phyloP scores from a whole-genome alignment of 2,113 vertebrate genomes.

The Myocastor coypus region DNA sequence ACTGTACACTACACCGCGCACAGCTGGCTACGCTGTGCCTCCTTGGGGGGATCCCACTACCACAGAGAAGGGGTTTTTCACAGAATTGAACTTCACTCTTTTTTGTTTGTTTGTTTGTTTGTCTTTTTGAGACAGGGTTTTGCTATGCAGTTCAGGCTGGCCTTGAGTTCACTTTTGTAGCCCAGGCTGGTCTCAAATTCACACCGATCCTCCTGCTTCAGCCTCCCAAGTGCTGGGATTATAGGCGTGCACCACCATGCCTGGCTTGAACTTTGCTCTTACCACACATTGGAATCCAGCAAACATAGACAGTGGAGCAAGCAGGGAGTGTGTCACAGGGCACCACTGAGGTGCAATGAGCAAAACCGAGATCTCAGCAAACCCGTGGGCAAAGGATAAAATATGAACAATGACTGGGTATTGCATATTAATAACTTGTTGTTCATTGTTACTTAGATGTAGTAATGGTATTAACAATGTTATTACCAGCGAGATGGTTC shows the following conservation, averaged over 20 bases:
- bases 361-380: neutral
- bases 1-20: neutral
- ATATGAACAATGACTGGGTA: neutral
- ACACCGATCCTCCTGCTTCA: too few relatives aligned
- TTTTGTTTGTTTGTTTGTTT: too few relatives aligned
- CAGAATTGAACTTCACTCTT: neutral
- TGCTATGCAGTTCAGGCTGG: too few relatives aligned
- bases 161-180: too few relatives aligned
- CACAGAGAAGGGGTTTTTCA: rapidly evolving
- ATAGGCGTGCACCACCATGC: too few relatives aligned
- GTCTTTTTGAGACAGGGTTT: too few relatives aligned
- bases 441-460: neutral
- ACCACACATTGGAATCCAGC: neutral
- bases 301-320: neutral
- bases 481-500: neutral
- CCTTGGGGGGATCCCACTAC: rapidly evolving
- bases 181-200: too few relatives aligned
- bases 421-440: neutral
- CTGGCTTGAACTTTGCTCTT: too few relatives aligned
- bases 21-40: neutral
- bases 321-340: neutral
- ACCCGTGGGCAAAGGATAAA: neutral
- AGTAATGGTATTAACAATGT: neutral
- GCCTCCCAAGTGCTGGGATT: too few relatives aligned
- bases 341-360: too few relatives aligned